Evolutionary conservation across 1,140 invertebrate species (phyloP).

Genomic region (Drosophila simulans): DNA sequence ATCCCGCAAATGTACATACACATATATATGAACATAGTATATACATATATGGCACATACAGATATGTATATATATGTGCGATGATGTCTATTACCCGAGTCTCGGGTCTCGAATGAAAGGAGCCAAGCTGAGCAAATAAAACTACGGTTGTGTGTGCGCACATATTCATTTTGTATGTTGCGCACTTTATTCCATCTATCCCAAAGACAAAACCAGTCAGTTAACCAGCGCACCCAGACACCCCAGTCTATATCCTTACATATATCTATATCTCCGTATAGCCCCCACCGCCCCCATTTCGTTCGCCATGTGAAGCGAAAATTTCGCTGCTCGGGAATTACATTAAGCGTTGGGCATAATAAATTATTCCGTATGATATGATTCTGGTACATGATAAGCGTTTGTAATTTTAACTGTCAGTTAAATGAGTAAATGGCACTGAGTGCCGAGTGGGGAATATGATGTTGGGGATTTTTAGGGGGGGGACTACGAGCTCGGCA

Average conservation of each 20-base stretch:
- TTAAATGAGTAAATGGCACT: conserved; percentile 79
- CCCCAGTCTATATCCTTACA: conserved; percentile 4
- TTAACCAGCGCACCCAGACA: conserved; percentile 42
- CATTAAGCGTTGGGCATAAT: conserved; percentile 81
- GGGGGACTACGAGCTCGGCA: conserved; percentile 32
- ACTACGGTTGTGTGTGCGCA: conserved; percentile 58
- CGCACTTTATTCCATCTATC: conserved; percentile 79
- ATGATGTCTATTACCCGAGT: conserved; percentile 63
- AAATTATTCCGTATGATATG: conserved; percentile 84
- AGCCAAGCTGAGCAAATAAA: conserved; percentile 78
- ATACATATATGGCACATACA: no score
- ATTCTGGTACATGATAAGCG: conserved; percentile 83
- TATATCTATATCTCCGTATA: conserved; percentile 7
- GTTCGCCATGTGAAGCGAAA: conserved; percentile 43
- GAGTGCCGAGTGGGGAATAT: conserved; percentile 14
- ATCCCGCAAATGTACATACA: not conserved
- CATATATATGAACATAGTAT: not conserved
- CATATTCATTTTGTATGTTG: conserved; percentile 76
- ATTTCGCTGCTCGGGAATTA: conserved; percentile 76
- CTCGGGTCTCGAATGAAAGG: conserved; percentile 64
- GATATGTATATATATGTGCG: conserved; percentile 14
- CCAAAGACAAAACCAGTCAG: conserved; percentile 74
- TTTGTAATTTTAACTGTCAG: conserved; percentile 84
- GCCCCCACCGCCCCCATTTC: not conserved
- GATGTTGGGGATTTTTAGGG: not conserved